phyloP scores from a whole-genome alignment of 2,888 invertebrate species.

The Pammene fasciana region DNA sequence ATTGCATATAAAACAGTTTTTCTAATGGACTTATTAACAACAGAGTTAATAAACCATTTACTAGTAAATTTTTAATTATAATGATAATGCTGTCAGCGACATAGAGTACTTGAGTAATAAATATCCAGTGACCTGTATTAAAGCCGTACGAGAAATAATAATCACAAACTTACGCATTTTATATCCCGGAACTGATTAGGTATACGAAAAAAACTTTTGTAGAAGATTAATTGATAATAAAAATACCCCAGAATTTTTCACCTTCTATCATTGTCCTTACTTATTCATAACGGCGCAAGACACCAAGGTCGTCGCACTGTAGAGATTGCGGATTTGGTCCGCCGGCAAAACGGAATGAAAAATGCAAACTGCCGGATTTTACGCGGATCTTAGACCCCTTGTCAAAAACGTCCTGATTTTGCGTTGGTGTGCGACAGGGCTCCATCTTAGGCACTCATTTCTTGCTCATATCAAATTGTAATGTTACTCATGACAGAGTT shows the following conservation, averaged over 20 bases:
- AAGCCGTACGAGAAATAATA: too few species aligned
- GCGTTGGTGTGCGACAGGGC: slow-evolving; percentile 9
- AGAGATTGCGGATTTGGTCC: slow-evolving; percentile 72
- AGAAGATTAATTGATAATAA: slow-evolving; percentile 3
- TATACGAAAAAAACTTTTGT: neutral
- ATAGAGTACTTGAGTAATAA: too few species aligned
- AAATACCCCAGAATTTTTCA: slow-evolving; percentile 35
- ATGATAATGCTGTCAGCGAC: too few species aligned
- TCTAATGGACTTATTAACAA: slow-evolving; percentile 13
- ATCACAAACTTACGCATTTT: neutral
- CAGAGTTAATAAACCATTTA: too few species aligned
- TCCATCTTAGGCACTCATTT: neutral
- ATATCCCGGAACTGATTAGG: neutral
- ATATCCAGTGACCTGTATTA: too few species aligned
- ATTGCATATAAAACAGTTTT: slow-evolving; percentile 28
- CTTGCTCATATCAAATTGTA: neutral
- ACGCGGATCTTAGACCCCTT: slow-evolving; percentile 66
- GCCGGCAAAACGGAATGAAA: slow-evolving; percentile 50
- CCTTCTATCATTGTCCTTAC: slow-evolving; percentile 58
- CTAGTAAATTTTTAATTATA: too few species aligned
- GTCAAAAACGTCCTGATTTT: slow-evolving; percentile 4
- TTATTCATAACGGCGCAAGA: slow-evolving; percentile 69
- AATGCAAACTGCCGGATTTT: slow-evolving; percentile 68
- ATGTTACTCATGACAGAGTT: slow-evolving; percentile 2
- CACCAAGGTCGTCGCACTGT: slow-evolving; percentile 78